Evolutionary conservation across 2,888 invertebrate genomes (phyloP).

Genomic region (Chelonus formosanus): DNA sequence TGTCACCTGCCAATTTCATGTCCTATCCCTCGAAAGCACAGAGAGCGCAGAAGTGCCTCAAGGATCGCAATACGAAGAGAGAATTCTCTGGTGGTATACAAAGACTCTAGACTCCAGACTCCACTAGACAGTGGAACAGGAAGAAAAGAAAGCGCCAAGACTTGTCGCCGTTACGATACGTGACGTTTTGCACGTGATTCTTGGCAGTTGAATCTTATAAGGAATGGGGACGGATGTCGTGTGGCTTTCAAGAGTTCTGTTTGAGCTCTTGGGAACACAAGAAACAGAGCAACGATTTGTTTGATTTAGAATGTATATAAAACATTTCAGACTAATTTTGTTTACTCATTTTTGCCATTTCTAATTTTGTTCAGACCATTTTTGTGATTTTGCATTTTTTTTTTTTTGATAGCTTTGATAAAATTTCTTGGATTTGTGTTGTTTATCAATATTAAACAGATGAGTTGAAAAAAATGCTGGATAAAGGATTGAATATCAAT

Average conservation of each 20-base stretch:
- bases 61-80: conserved; percentile 9
- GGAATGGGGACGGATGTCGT: conserved; percentile 3
- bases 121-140: background rate
- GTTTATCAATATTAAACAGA: too few relatives aligned
- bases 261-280: conserved; percentile 1
- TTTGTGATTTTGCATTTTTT: background rate
- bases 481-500: too few relatives aligned
- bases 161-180: conserved; percentile 15
- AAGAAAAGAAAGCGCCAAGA: conserved; percentile 12
- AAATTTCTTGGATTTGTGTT: too few relatives aligned
- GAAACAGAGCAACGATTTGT: conserved; percentile 19
- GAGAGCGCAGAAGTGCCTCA: conserved; percentile 22
- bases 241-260: conserved; percentile 2
- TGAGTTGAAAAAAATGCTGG: too few relatives aligned
- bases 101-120: background rate
- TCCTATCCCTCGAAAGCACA: conserved; percentile 23
- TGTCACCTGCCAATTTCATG: conserved; percentile 34
- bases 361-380: background rate
- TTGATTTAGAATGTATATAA: conserved; percentile 9
- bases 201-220: background rate
- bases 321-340: too few relatives aligned
- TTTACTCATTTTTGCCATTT: too few relatives aligned
- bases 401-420: too few relatives aligned
- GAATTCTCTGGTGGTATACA: too few relatives aligned
- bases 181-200: conserved; percentile 18